A percentile compares a stretch with the other conserved stretches of the same genome.
Conservation (phyloP, 2,113 vertebrate genomes). For the Rallus limicola region DNA sequence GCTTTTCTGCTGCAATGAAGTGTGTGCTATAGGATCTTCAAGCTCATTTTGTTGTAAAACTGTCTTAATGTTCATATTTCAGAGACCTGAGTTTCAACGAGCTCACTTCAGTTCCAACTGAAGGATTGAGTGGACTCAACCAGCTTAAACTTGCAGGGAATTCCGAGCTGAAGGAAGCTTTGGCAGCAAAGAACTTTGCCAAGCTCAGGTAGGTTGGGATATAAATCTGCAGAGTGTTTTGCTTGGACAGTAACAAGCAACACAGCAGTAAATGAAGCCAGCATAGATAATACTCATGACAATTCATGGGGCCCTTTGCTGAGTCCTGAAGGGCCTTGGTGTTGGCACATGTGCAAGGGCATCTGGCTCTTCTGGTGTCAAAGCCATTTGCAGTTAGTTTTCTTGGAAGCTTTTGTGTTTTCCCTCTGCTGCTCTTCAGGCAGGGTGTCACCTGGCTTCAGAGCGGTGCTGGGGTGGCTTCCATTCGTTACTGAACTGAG, state of each 20-base stretch:
- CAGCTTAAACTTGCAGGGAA: conserved; percentile 94
- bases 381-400: background rate
- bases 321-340: background rate
- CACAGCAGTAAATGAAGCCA: background rate
- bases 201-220: conserved; percentile 85
- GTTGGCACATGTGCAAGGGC: background rate
- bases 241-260: background rate
- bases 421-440: background rate
- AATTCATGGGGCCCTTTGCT: background rate
- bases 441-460: background rate
- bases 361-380: background rate
- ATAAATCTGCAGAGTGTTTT: background rate
- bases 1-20: background rate
- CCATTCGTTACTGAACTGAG: background rate
- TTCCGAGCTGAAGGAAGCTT: conserved; percentile 84
- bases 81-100: conserved; percentile 93
- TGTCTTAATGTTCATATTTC: conserved; percentile 40
- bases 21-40: background rate
- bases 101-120: conserved; percentile 82
- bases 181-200: conserved; percentile 85
- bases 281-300: background rate
- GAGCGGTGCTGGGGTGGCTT: background rate
- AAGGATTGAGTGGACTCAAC: conserved; percentile 85
- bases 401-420: background rate
- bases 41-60: background rate